These are phyloP conservation scores for Pituophis catenifer DNA, from an alignment of 2,113 vertebrate genomes.

Conservation along the genomic window DNA sequence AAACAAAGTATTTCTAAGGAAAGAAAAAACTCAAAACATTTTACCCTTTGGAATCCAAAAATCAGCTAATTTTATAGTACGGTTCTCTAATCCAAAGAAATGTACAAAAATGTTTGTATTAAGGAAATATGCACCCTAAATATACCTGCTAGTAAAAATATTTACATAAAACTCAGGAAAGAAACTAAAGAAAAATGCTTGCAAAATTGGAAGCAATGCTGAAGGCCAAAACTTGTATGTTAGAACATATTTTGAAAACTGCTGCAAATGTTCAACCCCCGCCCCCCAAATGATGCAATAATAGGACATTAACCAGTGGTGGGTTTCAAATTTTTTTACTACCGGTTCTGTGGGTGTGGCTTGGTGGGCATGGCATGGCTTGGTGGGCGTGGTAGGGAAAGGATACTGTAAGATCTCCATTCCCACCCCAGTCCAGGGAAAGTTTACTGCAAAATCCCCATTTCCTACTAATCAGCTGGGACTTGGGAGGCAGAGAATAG, in stretches of 20 bases:
- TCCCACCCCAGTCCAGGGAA: too few species aligned
- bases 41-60: not conserved
- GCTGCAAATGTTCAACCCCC: not conserved
- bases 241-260: not conserved
- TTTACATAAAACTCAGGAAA: not conserved
- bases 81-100: not conserved
- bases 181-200: not conserved
- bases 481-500: too few species aligned
- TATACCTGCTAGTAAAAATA: not conserved
- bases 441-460: too few species aligned
- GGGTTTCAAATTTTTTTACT: too few species aligned
- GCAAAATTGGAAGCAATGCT: not conserved
- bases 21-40: not conserved
- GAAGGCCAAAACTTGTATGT: not conserved
- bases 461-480: too few species aligned
- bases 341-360: too few species aligned
- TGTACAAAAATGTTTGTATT: not conserved
- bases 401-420: too few species aligned
- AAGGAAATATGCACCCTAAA: not conserved
- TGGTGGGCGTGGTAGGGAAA: too few species aligned
- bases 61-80: not conserved
- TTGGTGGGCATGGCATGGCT: too few species aligned
- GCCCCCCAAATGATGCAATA: not conserved
- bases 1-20: not conserved
- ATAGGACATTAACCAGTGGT: not conserved